Conservation (phyloP, 2,888 invertebrate species). For the Nasonovia ribisnigri region DNA sequence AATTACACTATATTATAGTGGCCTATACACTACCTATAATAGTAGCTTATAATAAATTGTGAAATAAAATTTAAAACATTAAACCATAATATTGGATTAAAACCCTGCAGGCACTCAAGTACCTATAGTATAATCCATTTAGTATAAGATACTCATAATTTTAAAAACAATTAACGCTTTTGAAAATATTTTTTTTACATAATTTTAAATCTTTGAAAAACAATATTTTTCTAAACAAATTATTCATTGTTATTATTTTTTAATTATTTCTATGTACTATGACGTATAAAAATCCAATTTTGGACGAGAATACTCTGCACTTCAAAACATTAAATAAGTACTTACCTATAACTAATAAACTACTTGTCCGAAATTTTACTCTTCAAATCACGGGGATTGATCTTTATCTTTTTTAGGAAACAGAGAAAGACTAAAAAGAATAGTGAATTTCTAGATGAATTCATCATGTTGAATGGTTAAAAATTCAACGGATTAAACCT, state of each 20-base stretch:
- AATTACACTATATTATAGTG: not conserved
- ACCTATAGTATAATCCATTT: not conserved
- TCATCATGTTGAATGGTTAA: no score
- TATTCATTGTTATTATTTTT: not conserved
- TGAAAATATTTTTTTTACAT: not conserved
- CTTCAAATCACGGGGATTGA: no score
- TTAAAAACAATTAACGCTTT: not conserved
- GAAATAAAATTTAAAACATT: not conserved
- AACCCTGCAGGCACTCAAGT: not conserved
- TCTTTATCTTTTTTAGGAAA: no score
- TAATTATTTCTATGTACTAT: not conserved
- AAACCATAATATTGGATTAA: not conserved
- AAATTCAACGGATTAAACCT: no score
- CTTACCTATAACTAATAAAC: no score
- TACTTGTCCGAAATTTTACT: no score
- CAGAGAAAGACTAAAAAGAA: no score
- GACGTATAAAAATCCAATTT: not conserved
- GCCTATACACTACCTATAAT: not conserved
- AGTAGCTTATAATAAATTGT: not conserved
- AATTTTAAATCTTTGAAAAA: not conserved
- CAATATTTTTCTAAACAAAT: not conserved
- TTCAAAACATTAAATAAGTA: no score
- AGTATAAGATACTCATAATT: no score
- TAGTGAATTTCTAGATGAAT: no score
- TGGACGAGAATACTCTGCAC: not conserved